Base-by-base conservation (phyloP, 2,797 vertebrate species). In the Manis pentadactyla region DNA sequence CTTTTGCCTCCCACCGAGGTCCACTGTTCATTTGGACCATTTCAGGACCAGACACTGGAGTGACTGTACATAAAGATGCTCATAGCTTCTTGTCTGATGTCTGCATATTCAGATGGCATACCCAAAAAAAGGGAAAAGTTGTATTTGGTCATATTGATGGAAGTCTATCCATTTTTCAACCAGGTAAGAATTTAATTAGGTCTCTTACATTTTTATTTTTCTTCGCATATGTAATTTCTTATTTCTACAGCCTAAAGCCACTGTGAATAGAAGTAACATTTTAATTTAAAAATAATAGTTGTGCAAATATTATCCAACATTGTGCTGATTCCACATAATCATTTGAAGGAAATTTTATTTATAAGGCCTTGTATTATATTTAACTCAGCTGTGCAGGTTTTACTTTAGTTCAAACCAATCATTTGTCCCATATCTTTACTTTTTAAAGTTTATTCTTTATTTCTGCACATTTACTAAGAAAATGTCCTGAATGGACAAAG, bases 81-180 rank as follows among this genome's bases (percentile, higher is more conserved):
- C 99, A 99, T 88, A 99, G 99, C 97, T 99, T 99, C 98, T 98
- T 99, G 83, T 99, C 99, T 0, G 99, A 99, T 94, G 99, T 99
- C 98, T 99, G 99, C 90, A 98, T 99, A 7, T 99, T 99, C 98
- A 98, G 99, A 87, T 99, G 99, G 99, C 99, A 99, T 93, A 99
- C 99, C 3, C 98, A 98, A 90, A 99, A 99, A 98, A 99, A 99
- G 97, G 99, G 99, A 39, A 99, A 99, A 92, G 98, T 99, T 91
- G 99, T 99, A 29, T 99, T 99, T 96, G 99, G 99, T 61, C 99
- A 99, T 98, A 99, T 99, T 2, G 99, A 99, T 88, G 99, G 99
- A 63, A 99, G 99, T 97, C 98, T 99, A 25, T 99, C 99, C 12
- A 95, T 99, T 97, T 99, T 99, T 97, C 99, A 99, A 92, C 99